Evolutionary conservation across 2,797 vertebrate species (phyloP), one percentile per base, ranked within the genome.

Genomic region (Anas flavirostris): DNA sequence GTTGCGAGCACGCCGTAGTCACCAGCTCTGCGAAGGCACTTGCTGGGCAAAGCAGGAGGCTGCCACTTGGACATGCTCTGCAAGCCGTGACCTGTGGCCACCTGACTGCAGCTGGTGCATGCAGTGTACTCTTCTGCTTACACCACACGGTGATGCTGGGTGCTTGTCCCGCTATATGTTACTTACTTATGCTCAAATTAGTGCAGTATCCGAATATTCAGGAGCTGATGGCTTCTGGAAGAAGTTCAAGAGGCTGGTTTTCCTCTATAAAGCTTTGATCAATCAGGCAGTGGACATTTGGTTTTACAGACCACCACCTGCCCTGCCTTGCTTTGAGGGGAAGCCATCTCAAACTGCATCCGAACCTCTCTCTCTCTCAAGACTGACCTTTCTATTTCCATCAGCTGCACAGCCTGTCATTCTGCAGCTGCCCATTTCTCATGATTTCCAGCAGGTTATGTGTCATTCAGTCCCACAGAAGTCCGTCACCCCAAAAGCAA

Each of bases 381-480:
- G 62, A 33, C 41, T 52, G 73, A 44, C 8, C 16, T 82, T 78
- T 66, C 76, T 37, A 82, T 59, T 0, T 5, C 33, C 2, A 8
- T 28, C 67, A 74, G 56, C 46, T 70, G 52, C 6, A 9, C 10
- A 15, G 16, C 2, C 2, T 4, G 3, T 35, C 2, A 0, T 35
- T 85, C n/a, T 19, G 22, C 35, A 74, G 52, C 39, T n/a, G 43
- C 18, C 10, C 4, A 5, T 39, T 52, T n/a, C 67, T n/a, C 26
- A 10, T 2, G 44, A 29, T 64, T 48, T 48, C 77, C 37, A 29
- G 37, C 52, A 74, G 62, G 14, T 43, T 43, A 1, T 4, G 19
- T 35, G 23, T 31, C 28, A 37, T 31, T 50, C 31, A 22, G 41
- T 33, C 56, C 52, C 67, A 33, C 25, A 28, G 4, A 83, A 37